These are phyloP conservation scores for Bovichtus diacanthus DNA, from an alignment of 2,797 vertebrate species.

Conservation along the genomic window DNA sequence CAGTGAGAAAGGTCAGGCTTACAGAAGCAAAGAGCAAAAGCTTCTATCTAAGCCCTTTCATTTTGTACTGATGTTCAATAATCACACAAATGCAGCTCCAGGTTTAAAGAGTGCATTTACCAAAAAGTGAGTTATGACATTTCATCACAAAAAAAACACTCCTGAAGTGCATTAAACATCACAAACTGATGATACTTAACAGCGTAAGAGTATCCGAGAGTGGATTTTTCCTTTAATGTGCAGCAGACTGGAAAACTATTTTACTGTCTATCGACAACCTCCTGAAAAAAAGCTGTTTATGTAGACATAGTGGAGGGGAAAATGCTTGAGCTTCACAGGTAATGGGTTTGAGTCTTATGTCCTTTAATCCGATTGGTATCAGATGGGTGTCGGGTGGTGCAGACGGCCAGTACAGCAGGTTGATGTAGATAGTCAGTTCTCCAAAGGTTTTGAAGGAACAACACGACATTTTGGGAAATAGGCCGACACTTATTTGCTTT, in stretches of 20 bases:
- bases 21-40: slow-evolving; percentile 44
- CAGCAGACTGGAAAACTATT: slow-evolving; percentile 31
- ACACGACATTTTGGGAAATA: neutral
- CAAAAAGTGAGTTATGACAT: slow-evolving; percentile 55
- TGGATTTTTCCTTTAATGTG: slow-evolving; percentile 33
- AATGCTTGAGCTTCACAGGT: slow-evolving; percentile 28
- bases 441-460: neutral
- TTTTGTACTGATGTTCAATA: slow-evolving; percentile 45
- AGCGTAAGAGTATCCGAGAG: slow-evolving; percentile 13
- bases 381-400: slow-evolving; percentile 36
- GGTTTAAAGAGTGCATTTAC: slow-evolving; percentile 46
- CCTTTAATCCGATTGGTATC: slow-evolving; percentile 42
- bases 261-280: slow-evolving; percentile 14
- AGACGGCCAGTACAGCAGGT: slow-evolving; percentile 9
- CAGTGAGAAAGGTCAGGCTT: slow-evolving; percentile 42
- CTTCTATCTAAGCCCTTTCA: slow-evolving; percentile 23
- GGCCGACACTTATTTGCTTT: neutral
- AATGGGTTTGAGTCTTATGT: slow-evolving; percentile 36
- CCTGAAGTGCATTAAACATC: slow-evolving; percentile 40
- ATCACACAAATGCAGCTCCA: slow-evolving; percentile 33
- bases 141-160: slow-evolving; percentile 36
- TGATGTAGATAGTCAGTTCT: neutral
- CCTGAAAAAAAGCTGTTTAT: slow-evolving; percentile 29
- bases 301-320: slow-evolving; percentile 12
- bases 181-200: slow-evolving; percentile 25